These are phyloP conservation scores for Eurystomus gularis DNA, from an alignment of 2,113 vertebrate genomes.

Conservation along the genomic window DNA sequence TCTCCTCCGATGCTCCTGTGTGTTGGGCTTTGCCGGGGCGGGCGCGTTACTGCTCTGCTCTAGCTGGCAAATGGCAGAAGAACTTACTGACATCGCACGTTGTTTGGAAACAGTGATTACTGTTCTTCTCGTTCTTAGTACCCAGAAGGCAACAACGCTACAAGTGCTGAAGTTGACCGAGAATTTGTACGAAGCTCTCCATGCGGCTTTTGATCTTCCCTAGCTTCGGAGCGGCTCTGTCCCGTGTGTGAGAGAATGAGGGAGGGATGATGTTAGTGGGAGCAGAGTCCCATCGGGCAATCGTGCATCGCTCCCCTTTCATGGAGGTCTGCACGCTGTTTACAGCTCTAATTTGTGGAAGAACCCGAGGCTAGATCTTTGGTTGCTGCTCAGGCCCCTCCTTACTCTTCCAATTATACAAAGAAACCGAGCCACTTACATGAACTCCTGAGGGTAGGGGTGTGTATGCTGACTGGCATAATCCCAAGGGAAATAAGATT, in stretches of 20 bases:
- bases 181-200: neutral
- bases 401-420: neutral
- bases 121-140: neutral
- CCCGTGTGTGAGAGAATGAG: neutral
- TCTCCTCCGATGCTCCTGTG: neutral
- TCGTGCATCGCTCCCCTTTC: neutral
- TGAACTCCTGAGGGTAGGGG: neutral
- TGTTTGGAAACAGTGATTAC: neutral
- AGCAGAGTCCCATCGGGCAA: neutral
- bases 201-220: neutral
- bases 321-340: neutral
- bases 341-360: neutral
- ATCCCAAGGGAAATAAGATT: neutral
- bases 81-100: fast-evolving
- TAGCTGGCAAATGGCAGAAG: neutral
- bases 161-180: neutral
- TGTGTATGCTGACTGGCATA: neutral
- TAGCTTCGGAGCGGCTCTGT: neutral
- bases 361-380: neutral
- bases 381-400: neutral
- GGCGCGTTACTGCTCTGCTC: neutral
- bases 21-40: neutral
- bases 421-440: neutral
- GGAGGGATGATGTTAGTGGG: neutral
- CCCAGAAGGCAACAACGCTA: neutral